Evolutionary conservation across 2,113 vertebrate species (phyloP).

Genomic region (Lampris incognitus): DNA sequence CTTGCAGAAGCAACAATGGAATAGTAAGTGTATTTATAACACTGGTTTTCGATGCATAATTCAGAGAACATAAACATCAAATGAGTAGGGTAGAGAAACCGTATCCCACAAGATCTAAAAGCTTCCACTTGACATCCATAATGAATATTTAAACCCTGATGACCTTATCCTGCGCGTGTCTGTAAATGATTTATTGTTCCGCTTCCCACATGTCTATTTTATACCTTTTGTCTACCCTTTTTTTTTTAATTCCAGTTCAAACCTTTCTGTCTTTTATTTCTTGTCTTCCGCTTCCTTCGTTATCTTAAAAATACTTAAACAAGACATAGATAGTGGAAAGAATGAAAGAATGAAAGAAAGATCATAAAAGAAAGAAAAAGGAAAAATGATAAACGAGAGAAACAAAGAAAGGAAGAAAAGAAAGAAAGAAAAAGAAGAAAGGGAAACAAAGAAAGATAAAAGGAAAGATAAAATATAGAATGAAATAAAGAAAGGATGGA

Average conservation of each 20-base stretch:
- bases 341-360: constrained; percentile 13
- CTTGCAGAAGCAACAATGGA: constrained; percentile 16
- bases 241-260: constrained; percentile 37
- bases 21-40: constrained; percentile 51
- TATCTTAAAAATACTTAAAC: constrained; percentile 32
- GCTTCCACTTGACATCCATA: constrained; percentile 62
- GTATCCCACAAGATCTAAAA: constrained; percentile 61
- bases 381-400: not conserved
- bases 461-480: not conserved
- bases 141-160: constrained; percentile 75
- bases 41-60: constrained; percentile 66
- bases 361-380: too few relatives aligned
- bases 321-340: constrained; percentile 22
- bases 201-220: constrained; percentile 58
- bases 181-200: constrained; percentile 69
- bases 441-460: constrained; percentile 27
- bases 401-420: not conserved
- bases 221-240: constrained; percentile 49
- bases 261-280: constrained; percentile 43
- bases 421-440: not conserved
- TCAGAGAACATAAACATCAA: constrained; percentile 66
- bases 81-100: constrained; percentile 49
- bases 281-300: constrained; percentile 37
- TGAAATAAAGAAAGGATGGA: not conserved
- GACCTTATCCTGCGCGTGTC: constrained; percentile 53